These are phyloP conservation scores for Coecobrya sp. DNA, from an alignment of 2,888 invertebrate genomes.

Conservation along the genomic window DNA sequence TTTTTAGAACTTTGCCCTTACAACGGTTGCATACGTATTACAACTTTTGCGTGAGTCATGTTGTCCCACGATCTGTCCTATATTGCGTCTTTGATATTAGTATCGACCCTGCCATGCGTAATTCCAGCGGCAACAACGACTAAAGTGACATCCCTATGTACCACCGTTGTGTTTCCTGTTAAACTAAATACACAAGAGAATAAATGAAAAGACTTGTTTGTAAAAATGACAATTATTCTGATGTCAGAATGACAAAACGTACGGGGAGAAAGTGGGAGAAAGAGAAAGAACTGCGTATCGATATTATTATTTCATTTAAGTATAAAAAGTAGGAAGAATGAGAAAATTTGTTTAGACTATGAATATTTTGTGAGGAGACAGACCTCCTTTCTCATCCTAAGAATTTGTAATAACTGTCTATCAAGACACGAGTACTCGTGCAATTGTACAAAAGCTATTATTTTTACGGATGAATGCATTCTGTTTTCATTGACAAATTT, in stretches of 20 bases:
- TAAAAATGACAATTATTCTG: no score
- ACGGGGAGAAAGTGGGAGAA: no score
- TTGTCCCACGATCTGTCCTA: background rate
- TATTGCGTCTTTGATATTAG: background rate
- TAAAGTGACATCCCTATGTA: no score
- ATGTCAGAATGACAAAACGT: no score
- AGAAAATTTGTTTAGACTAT: no score
- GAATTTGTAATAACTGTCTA: background rate
- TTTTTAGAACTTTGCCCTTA: background rate
- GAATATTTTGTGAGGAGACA: no score
- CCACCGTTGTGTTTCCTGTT: no score
- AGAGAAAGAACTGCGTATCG: no score
- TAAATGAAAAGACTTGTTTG: no score
- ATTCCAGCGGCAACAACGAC: background rate
- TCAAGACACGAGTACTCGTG: background rate
- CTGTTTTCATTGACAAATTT: background rate
- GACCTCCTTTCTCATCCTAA: background rate
- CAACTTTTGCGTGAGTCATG: background rate
- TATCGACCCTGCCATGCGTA: background rate
- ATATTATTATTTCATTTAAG: no score
- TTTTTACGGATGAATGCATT: constrained; percentile 11
- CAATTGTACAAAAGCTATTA: constrained; percentile 3
- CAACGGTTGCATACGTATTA: background rate
- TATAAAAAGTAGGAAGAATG: no score
- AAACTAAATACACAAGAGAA: no score